Evolutionary conservation across 1,140 invertebrate genomes (phyloP).

Genomic region (Trialeurodes vaporariorum): DNA sequence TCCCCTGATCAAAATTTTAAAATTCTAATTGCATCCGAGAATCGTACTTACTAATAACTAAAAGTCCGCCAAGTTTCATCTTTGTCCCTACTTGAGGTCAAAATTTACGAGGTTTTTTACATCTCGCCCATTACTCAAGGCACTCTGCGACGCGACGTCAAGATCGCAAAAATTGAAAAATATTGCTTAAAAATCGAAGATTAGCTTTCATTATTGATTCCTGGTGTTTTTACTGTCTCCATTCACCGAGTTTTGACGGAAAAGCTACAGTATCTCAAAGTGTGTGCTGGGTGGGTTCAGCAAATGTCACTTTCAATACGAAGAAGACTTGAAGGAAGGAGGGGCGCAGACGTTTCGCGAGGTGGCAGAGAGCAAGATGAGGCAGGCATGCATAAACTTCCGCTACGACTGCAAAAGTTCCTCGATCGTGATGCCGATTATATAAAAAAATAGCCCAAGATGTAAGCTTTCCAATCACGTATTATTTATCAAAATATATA

Average conservation of each 20-base stretch:
- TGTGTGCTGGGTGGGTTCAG: not conserved
- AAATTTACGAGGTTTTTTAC: no score
- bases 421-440: conserved; percentile 16
- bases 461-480: not conserved
- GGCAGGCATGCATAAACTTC: conserved; percentile 11
- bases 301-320: not conserved
- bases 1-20: no score
- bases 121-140: no score
- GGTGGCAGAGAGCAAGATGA: conserved; percentile 7
- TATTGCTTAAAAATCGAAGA: not conserved
- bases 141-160: no score
- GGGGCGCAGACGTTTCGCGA: not conserved
- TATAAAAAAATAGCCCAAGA: conserved; percentile 19
- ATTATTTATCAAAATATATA: not conserved
- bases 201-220: not conserved
- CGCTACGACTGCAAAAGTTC: conserved; percentile 14
- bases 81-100: no score
- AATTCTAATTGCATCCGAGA: no score
- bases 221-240: not conserved
- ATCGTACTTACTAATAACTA: no score
- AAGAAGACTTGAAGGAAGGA: conserved; percentile 2
- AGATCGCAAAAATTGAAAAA: not conserved
- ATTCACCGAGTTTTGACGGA: not conserved
- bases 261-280: not conserved
- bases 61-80: no score